Percentiles rank a stretch among this genome's conserved stretches.
Evolutionary conservation across 1,140 invertebrate species (phyloP).

Genomic region (Aplysia californica): DNA sequence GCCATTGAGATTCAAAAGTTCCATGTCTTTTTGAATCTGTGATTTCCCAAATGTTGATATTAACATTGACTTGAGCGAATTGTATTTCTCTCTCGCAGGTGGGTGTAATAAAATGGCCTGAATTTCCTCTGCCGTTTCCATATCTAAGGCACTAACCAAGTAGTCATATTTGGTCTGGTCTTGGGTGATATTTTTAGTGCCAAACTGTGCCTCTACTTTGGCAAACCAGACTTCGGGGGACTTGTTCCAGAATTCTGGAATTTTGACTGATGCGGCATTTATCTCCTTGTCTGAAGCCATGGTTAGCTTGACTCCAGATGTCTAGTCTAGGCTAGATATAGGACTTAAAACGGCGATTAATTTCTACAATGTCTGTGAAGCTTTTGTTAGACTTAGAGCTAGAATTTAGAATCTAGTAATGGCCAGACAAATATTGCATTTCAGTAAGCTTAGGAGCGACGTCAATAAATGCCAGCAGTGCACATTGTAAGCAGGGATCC

Average conservation of each 20-base stretch:
- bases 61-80: not conserved
- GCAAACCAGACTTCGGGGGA: not conserved
- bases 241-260: not conserved
- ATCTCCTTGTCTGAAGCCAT: too few species aligned
- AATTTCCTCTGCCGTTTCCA: not conserved
- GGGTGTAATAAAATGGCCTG: not conserved
- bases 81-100: not conserved
- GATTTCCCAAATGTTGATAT: not conserved
- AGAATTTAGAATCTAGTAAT: too few species aligned
- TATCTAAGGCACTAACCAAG: not conserved
- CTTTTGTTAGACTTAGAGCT: too few species aligned
- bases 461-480: too few species aligned
- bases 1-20: too few species aligned
- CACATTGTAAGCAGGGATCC: too few species aligned
- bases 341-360: too few species aligned
- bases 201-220: not conserved
- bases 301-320: too few species aligned
- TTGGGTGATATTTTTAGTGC: not conserved
- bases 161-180: not conserved
- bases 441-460: too few species aligned
- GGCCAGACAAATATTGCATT: too few species aligned
- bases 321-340: too few species aligned
- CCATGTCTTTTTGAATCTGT: not conserved
- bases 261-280: not conserved
- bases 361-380: too few species aligned